Base-by-base conservation (phyloP, 2,113 vertebrate species). In the Vicugna pacos region DNA sequence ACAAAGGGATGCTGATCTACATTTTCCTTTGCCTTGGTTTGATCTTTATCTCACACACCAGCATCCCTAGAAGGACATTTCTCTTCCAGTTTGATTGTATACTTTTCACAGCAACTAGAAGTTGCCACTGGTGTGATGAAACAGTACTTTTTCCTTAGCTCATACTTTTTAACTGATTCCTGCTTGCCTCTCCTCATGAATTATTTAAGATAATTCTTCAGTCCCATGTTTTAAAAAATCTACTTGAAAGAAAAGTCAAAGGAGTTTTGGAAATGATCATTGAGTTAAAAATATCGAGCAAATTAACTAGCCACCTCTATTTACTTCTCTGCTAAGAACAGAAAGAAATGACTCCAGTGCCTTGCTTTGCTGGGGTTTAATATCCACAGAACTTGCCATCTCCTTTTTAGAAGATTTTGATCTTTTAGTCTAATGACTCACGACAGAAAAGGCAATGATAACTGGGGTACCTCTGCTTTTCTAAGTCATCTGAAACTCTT, bases 21-120 rank as follows among this genome's bases (percentile, higher is more conserved):
- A 56, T 54, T n/a, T 85, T 19, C 14, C 80, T 46, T 11, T 35
- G 76, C 75, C 22, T 58, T 73, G 76, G 52, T 52, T 89, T 56
- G 42, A 50, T 30, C 24, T 76, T 90, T 87, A 64, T 50, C 73
- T 77, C 42, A 67, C 50, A 89, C 3, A 76, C 58, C 62, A 42
- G 19, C 20, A 32, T 26, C 56, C 76, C 54, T 24, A 42, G 8
- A 35, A 88, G 50, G 80, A 32, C 38, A 30, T 67, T 97, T 98
- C 67, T 94, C 96, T 98, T 98, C 94, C 75, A 42, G 54, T 96
- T 58, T 76, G 80, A 90, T 46, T 97, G 75, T 79, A 75, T 94
- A 64, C 67, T 88, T 80, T 92, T 82, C 54, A 91, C 93, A 89
- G 56, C 80, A 70, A 97, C 69, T 35, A 67, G 83, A 97, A 93